Base-by-base conservation (phyloP, 2,797 vertebrate species). In the Caiman crocodilus region DNA sequence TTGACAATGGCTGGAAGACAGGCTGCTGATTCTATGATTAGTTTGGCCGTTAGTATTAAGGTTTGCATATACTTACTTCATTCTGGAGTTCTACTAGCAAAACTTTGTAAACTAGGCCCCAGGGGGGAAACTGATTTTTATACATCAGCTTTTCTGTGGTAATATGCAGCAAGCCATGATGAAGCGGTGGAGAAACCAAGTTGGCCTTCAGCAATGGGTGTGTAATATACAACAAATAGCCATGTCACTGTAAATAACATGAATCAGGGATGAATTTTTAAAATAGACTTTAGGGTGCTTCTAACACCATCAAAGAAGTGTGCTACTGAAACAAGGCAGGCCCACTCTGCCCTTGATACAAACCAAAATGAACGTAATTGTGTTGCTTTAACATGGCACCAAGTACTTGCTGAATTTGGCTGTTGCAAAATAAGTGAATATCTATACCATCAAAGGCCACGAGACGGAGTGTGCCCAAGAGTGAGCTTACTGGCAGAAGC, bases 131-230 rank as follows among this genome's bases (percentile, higher is more conserved):
- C 25, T 79, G 69, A 79, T 73, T 9, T 50, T 21, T 74, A 42
- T 50, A 4, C 67, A 15, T 26, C 55, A 86, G 7, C 50, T 25
- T 60, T 15, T 20, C 3, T 25, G 64, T 3, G 13, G 30, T 25
- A 87, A 65, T 1, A 30, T 58, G 15, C 18, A 75, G 20, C 14
- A 55, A 18, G n/a, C 1, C 0, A 0, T 16, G 32, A 73, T 50
- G 35, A 42, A 57, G 4, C 42, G 63, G 32, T 13, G 4, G 6
- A 9, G 6, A 92, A 7, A 1, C 79, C 21, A 88, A 64, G 10
- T 50, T 86, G 26, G 9, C 13, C 83, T 84, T 32, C 67, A 28
- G 14, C 69, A 16, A 59, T 85, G 56, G 4, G 55, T 1, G 30
- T 2, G 32, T 88, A 83, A 55, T n/a, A 1, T 30, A 7, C 13